Evolutionary conservation across 2,888 invertebrate genomes (phyloP), one percentile per base, ranked within the genome.

Genomic region (Homarus gammarus): DNA sequence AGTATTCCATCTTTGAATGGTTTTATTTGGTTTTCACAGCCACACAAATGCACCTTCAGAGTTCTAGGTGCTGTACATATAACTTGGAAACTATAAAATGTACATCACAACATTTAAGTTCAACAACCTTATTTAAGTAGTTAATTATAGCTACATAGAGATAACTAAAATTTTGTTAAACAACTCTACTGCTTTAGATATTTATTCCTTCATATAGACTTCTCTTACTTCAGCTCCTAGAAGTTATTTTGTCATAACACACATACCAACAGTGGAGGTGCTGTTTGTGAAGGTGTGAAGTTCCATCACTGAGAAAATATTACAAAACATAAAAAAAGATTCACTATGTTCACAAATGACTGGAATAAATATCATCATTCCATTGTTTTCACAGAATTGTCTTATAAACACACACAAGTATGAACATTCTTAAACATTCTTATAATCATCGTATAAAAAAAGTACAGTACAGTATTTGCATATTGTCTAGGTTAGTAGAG

Each of bases 341-440:
- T n/a, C 38, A 22, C 38, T 40, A 36, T 73, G 73, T 38, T 40
- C 73, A 73, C 38, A 38, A 73, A n/a, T 2, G 8, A 49, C 33
- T 79, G 36, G 36, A 79, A 79, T 79, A 33, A 79, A 78, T 49
- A 44, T 31, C 18, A 79, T 40, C 51, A 56, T 51, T 79, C 56
- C 56, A 79, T 15, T 33, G n/a, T 31, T 79, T 51, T 15, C n/a
- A 49, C 49, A 79, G 22, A 40, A 22, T 27, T 73, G 8, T 22
- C 38, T n/a, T 40, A 72, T 33, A 73, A 36, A 73, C 5, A 73
- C 38, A 73, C 73, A 73, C 73, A 73, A 40, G 38, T 51, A 78
- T 33, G 51, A 33, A 31, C 78, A 78, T 40, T 72, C 51, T 68
- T 68, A 56, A 33, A 31, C 78, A 78, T 40, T 72, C 51, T 68